Evolutionary conservation across 2,888 invertebrate species (phyloP), one percentile per base, ranked within the genome.

Genomic region (Thereva unica): DNA sequence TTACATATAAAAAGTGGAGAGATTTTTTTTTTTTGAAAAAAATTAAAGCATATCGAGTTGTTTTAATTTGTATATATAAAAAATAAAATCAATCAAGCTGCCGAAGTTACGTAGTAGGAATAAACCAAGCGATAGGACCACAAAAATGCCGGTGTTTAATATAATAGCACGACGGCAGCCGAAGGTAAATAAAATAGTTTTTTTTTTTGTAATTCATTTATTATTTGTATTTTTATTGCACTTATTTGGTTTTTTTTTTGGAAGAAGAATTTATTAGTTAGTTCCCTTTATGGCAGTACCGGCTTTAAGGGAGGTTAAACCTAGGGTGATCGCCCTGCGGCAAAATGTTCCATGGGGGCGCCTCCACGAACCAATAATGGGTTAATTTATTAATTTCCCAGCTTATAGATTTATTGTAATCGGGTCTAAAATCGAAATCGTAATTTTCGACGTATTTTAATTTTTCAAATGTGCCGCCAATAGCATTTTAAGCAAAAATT

Each of bases 141-240:
- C 66, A 61, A 73, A 71, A 72, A 86, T 86, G 86, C 86, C 85
- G 72, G 85, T 86, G 72, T 86, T 85, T 78, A 85, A 85, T 78
- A 85, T 85, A 73, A 84, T 85, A 76, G 82, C 85, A 70, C 83
- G 85, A 76, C 83, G 85, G 77, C 85, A 84, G 77, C 85, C 84
- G 76, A 85, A 85, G 85, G 85, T 86, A 83, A 81, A 78, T 76
- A 69, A 63, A 44, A 57, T 65, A 64, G 47, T 69, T 64, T 53
- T 53, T 64, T 57, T 67, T 47, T 55, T 47, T 34, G 10, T 64
- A 59, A 37, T 59, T 52, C 47, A 50, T 53, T 63, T 61, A 59
- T 55, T 42, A 38, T 49, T 2, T 55, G 41, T 55, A 5, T 41
- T 35, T 49, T 34, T 37, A 9, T 40, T 42, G 40, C 63, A 41